Evolutionary conservation across 2,797 vertebrate species (phyloP), one percentile per base, ranked within the genome.

Genomic region (Cygnus olor): DNA sequence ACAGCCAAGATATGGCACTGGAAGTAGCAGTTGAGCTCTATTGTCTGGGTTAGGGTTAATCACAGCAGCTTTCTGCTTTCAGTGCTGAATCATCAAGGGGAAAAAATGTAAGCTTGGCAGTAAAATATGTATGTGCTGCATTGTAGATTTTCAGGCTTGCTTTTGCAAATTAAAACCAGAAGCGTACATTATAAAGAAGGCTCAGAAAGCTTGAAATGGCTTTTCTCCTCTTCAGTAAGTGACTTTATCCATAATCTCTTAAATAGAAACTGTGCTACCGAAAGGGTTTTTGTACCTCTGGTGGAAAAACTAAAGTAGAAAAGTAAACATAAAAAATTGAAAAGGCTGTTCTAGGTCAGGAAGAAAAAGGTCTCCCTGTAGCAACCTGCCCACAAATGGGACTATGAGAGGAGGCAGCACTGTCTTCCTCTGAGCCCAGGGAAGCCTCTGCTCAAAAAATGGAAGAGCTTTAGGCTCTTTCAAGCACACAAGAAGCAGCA

Each of bases 31-130:
- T 73, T 87, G 66, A 91, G 65, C 42, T 80, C 45, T 65, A 40
- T 95, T 93, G 79, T 90, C 86, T 81, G 51, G 8, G 69, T 73
- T 94, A 97, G 96, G 93, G 96, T 97, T 97, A 97, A 97, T 94
- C 88, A 70, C 66, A 91, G 81, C 76, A 42, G 90, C 72, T 93
- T 94, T n/a, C 71, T 83, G 82, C 79, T 81, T 95, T 94, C 32
- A 45, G 58, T 96, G 92, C 95, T 97, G 96, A 96, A 95, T 96
- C 96, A 97, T 95, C 94, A 80, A 78, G 85, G 79, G 85, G 94
- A 95, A 95, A 96, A 96, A 94, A 97, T 96, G 93, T 96, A 95
- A 96, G 87, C 93, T 97, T 97, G 96, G 96, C 95, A 96, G 95
- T 94, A 90, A 96, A 95, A 96, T 92, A 93, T 64, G 92, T 96